Base-by-base conservation (phyloP, 2,888 invertebrate genomes). In the Amiota minor region DNA sequence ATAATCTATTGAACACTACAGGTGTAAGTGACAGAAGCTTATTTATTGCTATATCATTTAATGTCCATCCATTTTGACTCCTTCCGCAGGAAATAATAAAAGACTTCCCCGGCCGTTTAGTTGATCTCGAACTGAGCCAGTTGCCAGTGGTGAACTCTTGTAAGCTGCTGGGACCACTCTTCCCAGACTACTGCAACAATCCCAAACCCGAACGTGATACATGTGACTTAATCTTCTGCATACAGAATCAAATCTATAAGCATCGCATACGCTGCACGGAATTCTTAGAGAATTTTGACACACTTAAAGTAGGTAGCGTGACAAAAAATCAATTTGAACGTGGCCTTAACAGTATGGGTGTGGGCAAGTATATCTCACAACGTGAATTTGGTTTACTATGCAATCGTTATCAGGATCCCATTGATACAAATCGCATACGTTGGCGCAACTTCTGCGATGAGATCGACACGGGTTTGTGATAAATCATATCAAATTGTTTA, bases 361-460 rank as follows among this genome's bases (percentile, higher is more conserved):
- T 95, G 74, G 92, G 92, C 50, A 90, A 91, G 2, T 92, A 91
- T 82, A 87, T 96, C 46, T 90, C 93, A 0, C 91, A 92, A 71
- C 89, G 91, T 1, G 95, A 96, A 89, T 90, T 93, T 55, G 88
- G 92, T 74, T 91, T 92, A 73, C 87, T 96, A n/a, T 91, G 92
- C 80, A 90, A 91, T 14, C 93, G 93, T 84, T 96, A 95, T 89
- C 88, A 91, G 75, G 94, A 95, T 90, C 93, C 94, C n/a, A 92
- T 93, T 80, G 95, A 95, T 88, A 89, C 89, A 0, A 91, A 92
- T 71, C 91, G 93, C 71, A 91, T 95, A 61, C 93, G 94, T 87
- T 96, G 95, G 95, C 91, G 92, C 74, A 93, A 93, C 23, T 96
- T 96, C 87, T 94, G 93, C 83, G 93, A 94, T 81, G 95, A 95